Conservation (phyloP, 2,888 invertebrate species). For the Platerodrilus igneus region DNA sequence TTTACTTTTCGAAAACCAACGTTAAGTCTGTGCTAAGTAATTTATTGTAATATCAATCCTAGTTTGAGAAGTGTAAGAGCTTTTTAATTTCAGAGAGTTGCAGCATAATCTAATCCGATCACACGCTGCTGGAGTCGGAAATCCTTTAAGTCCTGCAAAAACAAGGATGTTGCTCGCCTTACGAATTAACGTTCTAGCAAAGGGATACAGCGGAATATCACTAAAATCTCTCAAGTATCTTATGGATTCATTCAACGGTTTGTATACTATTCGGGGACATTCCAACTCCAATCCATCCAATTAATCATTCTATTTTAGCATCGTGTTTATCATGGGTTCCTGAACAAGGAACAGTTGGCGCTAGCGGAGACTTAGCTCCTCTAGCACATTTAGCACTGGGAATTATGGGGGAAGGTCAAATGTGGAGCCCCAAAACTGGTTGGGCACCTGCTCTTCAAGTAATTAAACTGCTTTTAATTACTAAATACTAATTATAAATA, state of each 20-base stretch:
- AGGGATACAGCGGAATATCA: slow-evolving; percentile 63
- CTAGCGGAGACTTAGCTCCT: slow-evolving; percentile 63
- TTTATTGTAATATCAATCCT: no score
- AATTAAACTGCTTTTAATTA: slow-evolving; percentile 10
- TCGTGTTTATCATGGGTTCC: slow-evolving; percentile 63
- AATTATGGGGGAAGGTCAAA: slow-evolving; percentile 61
- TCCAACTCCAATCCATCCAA: neutral
- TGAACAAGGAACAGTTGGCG: slow-evolving; percentile 65
- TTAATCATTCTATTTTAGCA: no score
- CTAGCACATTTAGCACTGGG: slow-evolving; percentile 62
- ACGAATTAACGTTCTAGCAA: slow-evolving; percentile 62
- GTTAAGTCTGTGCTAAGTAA: no score
- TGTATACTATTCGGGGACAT: slow-evolving; percentile 17
- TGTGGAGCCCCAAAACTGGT: slow-evolving; percentile 63
- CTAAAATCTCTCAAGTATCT: slow-evolving; percentile 53
- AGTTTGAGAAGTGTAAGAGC: no score
- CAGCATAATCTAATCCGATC: slow-evolving; percentile 62
- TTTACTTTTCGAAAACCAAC: no score
- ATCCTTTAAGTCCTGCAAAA: slow-evolving; percentile 54
- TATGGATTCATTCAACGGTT: slow-evolving; percentile 62
- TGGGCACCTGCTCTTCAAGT: slow-evolving; percentile 58
- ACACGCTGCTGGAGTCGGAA: slow-evolving; percentile 62
- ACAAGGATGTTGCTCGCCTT: slow-evolving; percentile 60
- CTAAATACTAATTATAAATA: neutral
- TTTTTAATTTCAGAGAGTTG: slow-evolving; percentile 50